A percentile compares a stretch with the other conserved stretches of the same genome.
These are phyloP conservation scores for Muschampia plurimacula DNA, from an alignment of 2,888 invertebrate genomes.

Conservation along the genomic window DNA sequence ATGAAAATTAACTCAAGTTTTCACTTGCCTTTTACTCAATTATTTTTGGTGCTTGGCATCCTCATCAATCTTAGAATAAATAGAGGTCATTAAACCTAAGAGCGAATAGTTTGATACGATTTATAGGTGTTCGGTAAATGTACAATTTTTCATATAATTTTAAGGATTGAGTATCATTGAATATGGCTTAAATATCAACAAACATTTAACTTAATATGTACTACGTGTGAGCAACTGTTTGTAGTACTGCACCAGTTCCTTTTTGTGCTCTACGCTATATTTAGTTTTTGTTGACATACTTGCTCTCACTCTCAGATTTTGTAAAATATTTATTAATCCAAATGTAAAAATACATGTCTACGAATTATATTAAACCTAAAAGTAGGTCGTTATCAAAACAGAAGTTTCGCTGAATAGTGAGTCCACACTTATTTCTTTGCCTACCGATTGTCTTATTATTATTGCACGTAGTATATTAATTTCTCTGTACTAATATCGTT, in stretches of 20 bases:
- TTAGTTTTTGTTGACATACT: neutral
- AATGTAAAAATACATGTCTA: too few relatives aligned
- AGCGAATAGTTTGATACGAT: slow-evolving; percentile 7
- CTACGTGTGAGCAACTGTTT: neutral
- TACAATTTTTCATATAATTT: slow-evolving; percentile 4
- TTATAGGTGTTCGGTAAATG: neutral
- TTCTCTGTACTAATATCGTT: too few relatives aligned
- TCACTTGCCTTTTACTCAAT: slow-evolving; percentile 3
- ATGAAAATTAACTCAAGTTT: neutral
- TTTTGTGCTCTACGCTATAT: neutral
- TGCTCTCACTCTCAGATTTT: too few relatives aligned
- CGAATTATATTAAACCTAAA: too few relatives aligned
- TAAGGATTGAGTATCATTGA: neutral
- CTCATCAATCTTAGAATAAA: slow-evolving; percentile 12
- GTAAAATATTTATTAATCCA: too few relatives aligned
- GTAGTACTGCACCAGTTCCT: neutral
- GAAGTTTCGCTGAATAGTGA: too few relatives aligned
- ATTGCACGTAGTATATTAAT: too few relatives aligned
- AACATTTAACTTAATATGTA: neutral
- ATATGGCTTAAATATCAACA: neutral
- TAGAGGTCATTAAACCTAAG: slow-evolving; percentile 10
- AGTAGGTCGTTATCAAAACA: too few relatives aligned
- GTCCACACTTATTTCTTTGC: too few relatives aligned
- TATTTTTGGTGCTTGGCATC: slow-evolving; percentile 14
- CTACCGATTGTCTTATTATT: too few relatives aligned